A percentile compares a stretch with the other conserved stretches of the same genome.
These are phyloP conservation scores for Chironomus riparius DNA, from an alignment of 2,888 invertebrate genomes.

Conservation along the genomic window DNA sequence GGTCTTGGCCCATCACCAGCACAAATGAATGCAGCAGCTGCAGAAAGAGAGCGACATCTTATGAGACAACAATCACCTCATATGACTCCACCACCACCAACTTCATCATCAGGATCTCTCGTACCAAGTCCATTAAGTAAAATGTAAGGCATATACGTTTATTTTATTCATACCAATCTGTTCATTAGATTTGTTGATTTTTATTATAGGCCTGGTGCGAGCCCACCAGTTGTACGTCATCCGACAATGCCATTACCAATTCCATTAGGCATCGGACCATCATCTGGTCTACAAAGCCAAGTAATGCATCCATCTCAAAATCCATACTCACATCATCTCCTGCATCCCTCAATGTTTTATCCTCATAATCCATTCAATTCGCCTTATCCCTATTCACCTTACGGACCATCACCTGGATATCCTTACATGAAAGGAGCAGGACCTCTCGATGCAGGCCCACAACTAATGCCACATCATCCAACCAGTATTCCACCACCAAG, in stretches of 20 bases:
- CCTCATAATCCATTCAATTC: constrained; percentile 50
- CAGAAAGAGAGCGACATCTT: constrained; percentile 41
- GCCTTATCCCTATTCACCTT: constrained; percentile 51
- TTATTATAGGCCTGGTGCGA: constrained; percentile 44
- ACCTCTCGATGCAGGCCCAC: constrained; percentile 39
- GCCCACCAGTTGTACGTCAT: constrained; percentile 48
- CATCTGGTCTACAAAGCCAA: constrained; percentile 47
- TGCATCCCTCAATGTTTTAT: constrained; percentile 61
- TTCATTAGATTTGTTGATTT: constrained; percentile 40
- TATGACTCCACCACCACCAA: constrained; percentile 44
- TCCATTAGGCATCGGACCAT: constrained; percentile 39
- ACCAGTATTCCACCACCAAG: constrained; percentile 29
- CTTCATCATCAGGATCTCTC: constrained; percentile 41
- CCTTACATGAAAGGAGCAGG: constrained; percentile 43
- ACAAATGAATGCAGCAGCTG: constrained; percentile 34
- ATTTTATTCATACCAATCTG: no score
- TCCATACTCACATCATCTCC: constrained; percentile 57
- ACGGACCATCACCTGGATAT: constrained; percentile 41
- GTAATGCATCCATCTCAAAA: constrained; percentile 68
- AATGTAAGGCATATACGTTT: constrained; percentile 34
- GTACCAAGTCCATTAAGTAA: constrained; percentile 43
- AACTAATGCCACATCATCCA: constrained; percentile 38
- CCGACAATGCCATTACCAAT: constrained; percentile 44
- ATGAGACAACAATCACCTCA: constrained; percentile 43
- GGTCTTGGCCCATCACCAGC: constrained; percentile 40